Conservation (phyloP, 1,140 invertebrate species). For the Drosophila parabipectinata region DNA sequence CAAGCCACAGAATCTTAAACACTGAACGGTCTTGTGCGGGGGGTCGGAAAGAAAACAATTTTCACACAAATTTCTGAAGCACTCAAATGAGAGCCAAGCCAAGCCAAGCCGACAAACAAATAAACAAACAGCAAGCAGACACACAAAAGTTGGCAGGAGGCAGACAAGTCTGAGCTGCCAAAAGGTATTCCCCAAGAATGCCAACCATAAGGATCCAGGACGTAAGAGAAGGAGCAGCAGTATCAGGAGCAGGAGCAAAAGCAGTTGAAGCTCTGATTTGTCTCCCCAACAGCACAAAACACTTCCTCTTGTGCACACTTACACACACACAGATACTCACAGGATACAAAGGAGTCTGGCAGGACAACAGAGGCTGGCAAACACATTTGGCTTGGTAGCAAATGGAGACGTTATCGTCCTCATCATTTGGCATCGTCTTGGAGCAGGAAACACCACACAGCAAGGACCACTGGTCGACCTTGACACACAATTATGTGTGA, state of each 20-base stretch:
- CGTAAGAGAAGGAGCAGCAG: slow-evolving; percentile 7
- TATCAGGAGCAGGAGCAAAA: slow-evolving; percentile 1
- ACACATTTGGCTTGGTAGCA: slow-evolving; percentile 33
- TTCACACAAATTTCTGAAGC: slow-evolving; percentile 71
- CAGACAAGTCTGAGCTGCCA: slow-evolving; percentile 80
- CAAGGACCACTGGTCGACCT: slow-evolving; percentile 53
- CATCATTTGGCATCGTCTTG: slow-evolving; percentile 73
- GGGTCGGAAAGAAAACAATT: slow-evolving; percentile 70
- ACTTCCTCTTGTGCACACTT: slow-evolving; percentile 51
- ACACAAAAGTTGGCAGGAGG: slow-evolving; percentile 15
- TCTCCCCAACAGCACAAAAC: slow-evolving; percentile 57
- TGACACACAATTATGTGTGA: slow-evolving; percentile 59
- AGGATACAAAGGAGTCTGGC: slow-evolving; percentile 27
- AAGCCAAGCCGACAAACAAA: slow-evolving; percentile 17
- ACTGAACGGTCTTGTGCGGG: slow-evolving; percentile 39
- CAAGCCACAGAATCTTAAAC: slow-evolving; percentile 79
- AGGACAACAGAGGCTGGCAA: slow-evolving; percentile 14
- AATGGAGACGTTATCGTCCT: slow-evolving; percentile 75
- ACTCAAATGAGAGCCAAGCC: slow-evolving; percentile 47
- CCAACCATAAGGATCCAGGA: slow-evolving; percentile 51
- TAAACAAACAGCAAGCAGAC: slow-evolving; percentile 25
- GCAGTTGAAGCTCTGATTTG: slow-evolving; percentile 52
- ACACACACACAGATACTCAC: slow-evolving; percentile 9
- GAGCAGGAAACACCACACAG: slow-evolving; percentile 68
- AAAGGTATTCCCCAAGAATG: slow-evolving; percentile 81